These are phyloP conservation scores for Drosophila fungiperda DNA, from an alignment of 2,888 invertebrate genomes.

Conservation along the genomic window DNA sequence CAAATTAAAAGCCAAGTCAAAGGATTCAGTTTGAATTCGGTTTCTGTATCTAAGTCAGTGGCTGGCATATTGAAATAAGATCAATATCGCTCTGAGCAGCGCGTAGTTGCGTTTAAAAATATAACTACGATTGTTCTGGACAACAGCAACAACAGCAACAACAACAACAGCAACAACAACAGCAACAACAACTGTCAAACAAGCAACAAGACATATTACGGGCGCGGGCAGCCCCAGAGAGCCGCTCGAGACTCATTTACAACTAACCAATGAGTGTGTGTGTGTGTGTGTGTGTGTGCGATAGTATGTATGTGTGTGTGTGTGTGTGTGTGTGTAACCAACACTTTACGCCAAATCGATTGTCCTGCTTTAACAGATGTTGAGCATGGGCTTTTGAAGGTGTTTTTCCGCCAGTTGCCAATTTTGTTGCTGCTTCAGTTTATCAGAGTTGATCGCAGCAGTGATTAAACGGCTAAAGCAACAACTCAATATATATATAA, in stretches of 20 bases:
- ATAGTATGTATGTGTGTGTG: conserved; percentile 6
- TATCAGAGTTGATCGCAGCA: conserved; percentile 13
- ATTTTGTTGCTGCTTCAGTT: conserved; percentile 22
- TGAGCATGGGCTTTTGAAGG: conserved; percentile 72
- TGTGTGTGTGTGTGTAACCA: conserved; percentile 56
- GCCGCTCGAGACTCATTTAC: conserved; percentile 76
- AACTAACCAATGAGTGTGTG: conserved; percentile 64
- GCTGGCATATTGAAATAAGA: conserved; percentile 78
- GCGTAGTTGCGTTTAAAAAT: conserved; percentile 78
- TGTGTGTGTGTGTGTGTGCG: conserved; percentile 23
- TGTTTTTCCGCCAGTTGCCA: conserved; percentile 73
- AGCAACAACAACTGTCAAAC: conserved; percentile 63
- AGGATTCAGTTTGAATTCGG: conserved; percentile 36
- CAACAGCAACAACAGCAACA: conserved; percentile 29
- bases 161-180: conserved; percentile 10
- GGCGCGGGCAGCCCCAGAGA: conserved; percentile 62
- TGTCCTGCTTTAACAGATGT: conserved; percentile 78
- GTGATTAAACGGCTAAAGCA: conserved; percentile 3
- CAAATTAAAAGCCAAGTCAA: conserved; percentile 68
- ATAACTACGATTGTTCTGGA: conserved; percentile 75
- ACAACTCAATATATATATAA: not conserved
- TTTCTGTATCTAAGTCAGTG: conserved; percentile 36
- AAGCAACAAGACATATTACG: conserved; percentile 75
- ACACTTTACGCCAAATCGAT: conserved; percentile 74
- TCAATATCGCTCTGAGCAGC: conserved; percentile 75